Evolutionary conservation across 2,888 invertebrate genomes (phyloP), one percentile per base, ranked within the genome.

Genomic region (Noctua fimbriata): DNA sequence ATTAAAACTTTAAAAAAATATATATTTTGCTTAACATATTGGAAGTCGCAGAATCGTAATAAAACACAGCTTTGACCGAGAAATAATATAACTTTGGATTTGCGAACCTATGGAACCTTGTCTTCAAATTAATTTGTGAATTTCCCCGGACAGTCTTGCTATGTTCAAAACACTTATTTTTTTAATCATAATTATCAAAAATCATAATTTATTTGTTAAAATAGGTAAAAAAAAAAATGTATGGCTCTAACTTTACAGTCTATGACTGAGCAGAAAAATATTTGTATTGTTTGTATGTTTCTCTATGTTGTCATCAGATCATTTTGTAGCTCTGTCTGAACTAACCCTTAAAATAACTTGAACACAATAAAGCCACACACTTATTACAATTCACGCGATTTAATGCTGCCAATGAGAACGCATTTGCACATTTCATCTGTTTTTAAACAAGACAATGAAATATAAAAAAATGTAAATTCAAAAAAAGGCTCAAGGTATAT

Each of bases 371-470:
- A 24, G 47, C 36, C 47, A 63, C 78, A 78, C 24, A 24, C 21
- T 14, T 75, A 41, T 12, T 44, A 41, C 16, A 24, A 32, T 24
- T 58, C 32, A 58, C 14, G 18, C 32, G 55, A 36, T 21, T 12
- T 21, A 73, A 55, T n/a, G 32, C n/a, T 36, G 78, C 18, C 21
- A 63, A 76, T 16, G 44, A 63, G 66, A 72, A 65, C 18, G 9
- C 18, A 9, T 75, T 44, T 44, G 44, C 41, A 9, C 9, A n/a
- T 55, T 47, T 14, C 18, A 4, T 1, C 41, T 28, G 12, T 21
- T 58, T 14, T n/a, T n/a, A 58, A 58, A 55, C 3, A 55, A 3
- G 24, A 28, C 58, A 58, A 28, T 5, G 1, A 28, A 16, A 58
- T 2, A 28, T 16, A 28, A 60, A 60, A 60, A 28, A 58, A 58